Evolutionary conservation across 2,888 invertebrate species (phyloP).

Genomic region (Malthinus flaveolus): DNA sequence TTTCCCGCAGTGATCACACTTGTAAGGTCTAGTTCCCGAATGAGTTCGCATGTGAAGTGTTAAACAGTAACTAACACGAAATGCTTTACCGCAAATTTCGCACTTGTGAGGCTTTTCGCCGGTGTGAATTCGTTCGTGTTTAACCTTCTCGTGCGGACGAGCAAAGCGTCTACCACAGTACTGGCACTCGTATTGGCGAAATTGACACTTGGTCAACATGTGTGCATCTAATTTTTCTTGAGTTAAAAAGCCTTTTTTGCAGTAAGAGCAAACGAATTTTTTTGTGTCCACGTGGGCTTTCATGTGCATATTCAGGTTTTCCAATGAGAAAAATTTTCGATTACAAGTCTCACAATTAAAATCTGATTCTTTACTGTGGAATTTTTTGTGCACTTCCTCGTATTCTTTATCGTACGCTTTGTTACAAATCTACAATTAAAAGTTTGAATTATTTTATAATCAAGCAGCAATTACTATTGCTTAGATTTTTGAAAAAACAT

Average conservation of each 20-base stretch:
- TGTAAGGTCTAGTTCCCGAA: slow-evolving; percentile 76
- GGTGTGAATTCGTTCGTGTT: slow-evolving; percentile 83
- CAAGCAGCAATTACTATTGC: not conserved
- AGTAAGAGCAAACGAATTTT: slow-evolving; percentile 53
- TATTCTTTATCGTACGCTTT: slow-evolving; percentile 57
- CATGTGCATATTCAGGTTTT: slow-evolving; percentile 73
- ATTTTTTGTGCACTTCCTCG: slow-evolving; percentile 66
- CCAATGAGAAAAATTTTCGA: slow-evolving; percentile 67
- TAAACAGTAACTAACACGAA: slow-evolving; percentile 78
- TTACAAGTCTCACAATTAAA: slow-evolving; percentile 72
- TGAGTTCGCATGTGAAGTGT: slow-evolving; percentile 81
- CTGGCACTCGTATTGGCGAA: slow-evolving; percentile 67
- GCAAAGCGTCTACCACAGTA: slow-evolving; percentile 73
- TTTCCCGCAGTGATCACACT: slow-evolving; percentile 71
- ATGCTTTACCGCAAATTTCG: slow-evolving; percentile 79
- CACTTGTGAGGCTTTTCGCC: slow-evolving; percentile 79
- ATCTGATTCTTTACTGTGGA: slow-evolving; percentile 63
- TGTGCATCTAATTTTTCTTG: slow-evolving; percentile 47
- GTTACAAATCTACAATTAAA: slow-evolving; percentile 54
- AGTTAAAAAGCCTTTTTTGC: slow-evolving; percentile 50
- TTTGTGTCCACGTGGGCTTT: slow-evolving; percentile 67
- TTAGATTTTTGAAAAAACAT: not conserved
- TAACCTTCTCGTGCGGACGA: slow-evolving; percentile 79
- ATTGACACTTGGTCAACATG: slow-evolving; percentile 43
- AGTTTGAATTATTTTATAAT: not conserved